These are phyloP conservation scores for Noturus placidus DNA, from an alignment of 2,113 vertebrate species.

Conservation along the genomic window DNA sequence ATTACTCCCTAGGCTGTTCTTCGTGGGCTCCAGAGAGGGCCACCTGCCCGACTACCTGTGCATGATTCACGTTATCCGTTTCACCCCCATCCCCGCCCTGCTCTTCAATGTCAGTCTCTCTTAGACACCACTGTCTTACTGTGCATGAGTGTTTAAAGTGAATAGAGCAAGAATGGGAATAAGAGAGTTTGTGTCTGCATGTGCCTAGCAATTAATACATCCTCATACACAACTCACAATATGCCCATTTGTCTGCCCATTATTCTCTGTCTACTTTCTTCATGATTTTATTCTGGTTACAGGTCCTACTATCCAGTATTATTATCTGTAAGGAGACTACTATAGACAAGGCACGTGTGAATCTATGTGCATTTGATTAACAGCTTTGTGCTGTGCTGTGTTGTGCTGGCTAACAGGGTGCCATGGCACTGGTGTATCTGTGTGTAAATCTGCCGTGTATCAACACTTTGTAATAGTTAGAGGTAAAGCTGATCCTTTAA, in stretches of 20 bases:
- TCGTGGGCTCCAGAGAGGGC: slow-evolving; percentile 90
- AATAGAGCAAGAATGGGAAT: not conserved
- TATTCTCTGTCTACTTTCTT: not conserved
- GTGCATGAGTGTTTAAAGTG: not conserved
- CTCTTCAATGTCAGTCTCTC: slow-evolving; percentile 86
- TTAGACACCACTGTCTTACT: slow-evolving; percentile 5
- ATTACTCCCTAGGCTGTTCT: slow-evolving; percentile 80
- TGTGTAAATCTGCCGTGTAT: slow-evolving; percentile 67
- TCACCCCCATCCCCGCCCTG: slow-evolving; percentile 84
- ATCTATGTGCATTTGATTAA: not conserved
- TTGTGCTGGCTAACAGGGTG: slow-evolving; percentile 66
- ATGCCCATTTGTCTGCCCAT: not conserved
- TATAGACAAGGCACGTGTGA: not conserved
- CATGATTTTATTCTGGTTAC: not conserved
- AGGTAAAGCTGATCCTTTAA: not conserved
- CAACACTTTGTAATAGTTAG: not conserved
- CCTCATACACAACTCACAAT: not conserved
- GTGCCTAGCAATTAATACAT: not conserved
- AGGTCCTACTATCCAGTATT: not conserved
- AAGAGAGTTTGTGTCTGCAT: not conserved
- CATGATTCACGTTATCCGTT: slow-evolving; percentile 87
- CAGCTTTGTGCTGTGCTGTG: not conserved
- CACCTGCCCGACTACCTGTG: slow-evolving; percentile 86
- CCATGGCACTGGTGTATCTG: slow-evolving; percentile 87
- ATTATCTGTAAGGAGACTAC: not conserved